phyloP scores from a whole-genome alignment of 2,113 vertebrate genomes.

The Oreochromis aureus region DNA sequence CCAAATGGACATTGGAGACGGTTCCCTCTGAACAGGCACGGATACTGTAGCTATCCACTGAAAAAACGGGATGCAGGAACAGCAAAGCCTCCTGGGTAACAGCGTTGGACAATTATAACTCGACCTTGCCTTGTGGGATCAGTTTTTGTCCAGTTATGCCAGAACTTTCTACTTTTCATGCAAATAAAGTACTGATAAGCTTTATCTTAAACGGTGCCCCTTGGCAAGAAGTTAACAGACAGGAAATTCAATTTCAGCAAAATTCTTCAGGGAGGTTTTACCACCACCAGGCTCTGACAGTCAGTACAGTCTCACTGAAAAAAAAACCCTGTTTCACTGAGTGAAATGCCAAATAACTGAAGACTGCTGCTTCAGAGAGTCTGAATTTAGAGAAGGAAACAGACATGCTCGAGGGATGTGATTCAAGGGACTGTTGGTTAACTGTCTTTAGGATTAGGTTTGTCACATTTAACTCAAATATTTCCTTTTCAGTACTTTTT shows the following conservation, averaged over 20 bases:
- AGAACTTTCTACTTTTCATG: neutral
- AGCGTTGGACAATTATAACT: neutral
- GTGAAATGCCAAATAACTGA: neutral
- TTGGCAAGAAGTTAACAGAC: neutral
- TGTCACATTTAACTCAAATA: neutral
- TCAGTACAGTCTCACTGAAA: neutral
- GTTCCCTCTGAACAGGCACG: neutral
- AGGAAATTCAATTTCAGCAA: neutral
- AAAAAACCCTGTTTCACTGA: neutral
- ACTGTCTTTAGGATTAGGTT: neutral
- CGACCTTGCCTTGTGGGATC: neutral
- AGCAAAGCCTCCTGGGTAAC: neutral
- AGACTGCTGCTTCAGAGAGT: neutral
- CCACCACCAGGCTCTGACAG: neutral
- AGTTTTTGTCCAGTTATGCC: neutral
- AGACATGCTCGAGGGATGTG: neutral
- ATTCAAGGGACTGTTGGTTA: neutral
- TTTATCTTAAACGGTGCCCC: neutral
- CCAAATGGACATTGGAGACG: neutral
- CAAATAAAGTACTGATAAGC: neutral
- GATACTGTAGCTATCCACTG: neutral
- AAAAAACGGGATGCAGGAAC: neutral
- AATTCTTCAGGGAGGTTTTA: neutral
- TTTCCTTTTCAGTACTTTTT: neutral
- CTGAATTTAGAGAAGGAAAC: neutral